Conservation (phyloP, 2,797 vertebrate species). For the Eulemur rubriventer region DNA sequence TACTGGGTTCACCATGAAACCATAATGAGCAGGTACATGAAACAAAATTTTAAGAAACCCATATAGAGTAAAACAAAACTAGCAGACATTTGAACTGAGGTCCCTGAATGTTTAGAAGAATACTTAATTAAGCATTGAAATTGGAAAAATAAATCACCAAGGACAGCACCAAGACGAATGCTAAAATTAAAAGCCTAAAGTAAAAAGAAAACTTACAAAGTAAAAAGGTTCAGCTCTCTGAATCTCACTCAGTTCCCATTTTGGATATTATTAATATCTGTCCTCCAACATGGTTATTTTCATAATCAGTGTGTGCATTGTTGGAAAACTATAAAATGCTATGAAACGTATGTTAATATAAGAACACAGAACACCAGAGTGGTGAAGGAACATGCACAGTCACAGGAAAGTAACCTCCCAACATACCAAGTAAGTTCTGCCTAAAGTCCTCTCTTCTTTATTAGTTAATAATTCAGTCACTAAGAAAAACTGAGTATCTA, state of each 20-base stretch:
- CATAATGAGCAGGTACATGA: neutral
- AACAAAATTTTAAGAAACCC: slow-evolving; percentile 20
- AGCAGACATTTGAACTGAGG: slow-evolving; percentile 33
- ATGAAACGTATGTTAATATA: slow-evolving; percentile 14
- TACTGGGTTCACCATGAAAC: neutral
- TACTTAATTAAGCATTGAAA: slow-evolving; percentile 39
- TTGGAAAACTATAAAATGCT: slow-evolving; percentile 43
- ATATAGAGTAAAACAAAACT: neutral
- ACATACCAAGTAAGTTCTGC: neutral
- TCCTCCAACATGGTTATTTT: neutral
- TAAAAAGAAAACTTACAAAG: slow-evolving; percentile 6
- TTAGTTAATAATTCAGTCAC: slow-evolving; percentile 7
- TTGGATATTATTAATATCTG: neutral
- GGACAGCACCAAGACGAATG: neutral
- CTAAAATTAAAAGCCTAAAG: slow-evolving; percentile 49
- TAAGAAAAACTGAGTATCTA: slow-evolving; percentile 1
- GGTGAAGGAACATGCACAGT: neutral
- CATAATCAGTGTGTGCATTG: neutral
- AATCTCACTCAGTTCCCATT: slow-evolving; percentile 11
- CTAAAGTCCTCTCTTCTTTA: slow-evolving; percentile 30
- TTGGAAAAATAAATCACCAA: slow-evolving; percentile 46
- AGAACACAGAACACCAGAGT: slow-evolving; percentile 20
- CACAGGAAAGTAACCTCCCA: slow-evolving; percentile 1
- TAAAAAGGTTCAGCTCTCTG: slow-evolving; percentile 42
- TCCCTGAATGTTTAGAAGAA: slow-evolving; percentile 25